Conservation (phyloP, 2,888 invertebrate genomes). For the Idaea dimidiata region DNA sequence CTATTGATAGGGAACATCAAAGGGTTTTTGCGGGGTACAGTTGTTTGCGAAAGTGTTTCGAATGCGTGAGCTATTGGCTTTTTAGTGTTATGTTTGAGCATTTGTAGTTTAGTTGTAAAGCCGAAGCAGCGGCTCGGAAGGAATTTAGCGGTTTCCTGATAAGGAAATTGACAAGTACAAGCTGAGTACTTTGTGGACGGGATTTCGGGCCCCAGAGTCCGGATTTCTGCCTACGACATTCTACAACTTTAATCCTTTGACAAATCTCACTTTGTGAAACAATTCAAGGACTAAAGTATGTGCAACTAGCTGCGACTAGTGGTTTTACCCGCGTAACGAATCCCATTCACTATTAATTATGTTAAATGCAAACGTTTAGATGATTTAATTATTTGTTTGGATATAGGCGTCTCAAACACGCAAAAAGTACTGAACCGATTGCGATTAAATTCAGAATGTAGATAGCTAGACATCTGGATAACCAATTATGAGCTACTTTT, state of each 20-base stretch:
- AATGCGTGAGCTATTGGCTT: constrained; percentile 3
- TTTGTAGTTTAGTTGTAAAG: background rate
- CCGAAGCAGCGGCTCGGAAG: background rate
- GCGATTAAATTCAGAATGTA: too few relatives aligned
- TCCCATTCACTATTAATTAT: too few relatives aligned
- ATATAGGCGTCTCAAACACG: too few relatives aligned
- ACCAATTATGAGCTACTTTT: too few relatives aligned
- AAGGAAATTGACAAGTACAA: background rate
- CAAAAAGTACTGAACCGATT: too few relatives aligned
- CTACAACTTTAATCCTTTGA: background rate
- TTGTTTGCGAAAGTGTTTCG: constrained; percentile 20
- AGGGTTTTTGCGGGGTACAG: constrained; percentile 21
- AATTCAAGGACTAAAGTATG: background rate
- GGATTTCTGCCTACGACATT: background rate
- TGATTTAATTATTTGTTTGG: too few relatives aligned
- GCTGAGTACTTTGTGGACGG: background rate
- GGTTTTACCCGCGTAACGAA: too few relatives aligned
- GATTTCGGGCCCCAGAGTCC: background rate
- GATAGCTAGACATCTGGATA: too few relatives aligned
- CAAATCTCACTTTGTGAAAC: background rate
- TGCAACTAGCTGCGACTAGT: background rate
- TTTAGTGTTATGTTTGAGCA: background rate
- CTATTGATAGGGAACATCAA: constrained; percentile 23
- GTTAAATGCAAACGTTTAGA: too few relatives aligned
- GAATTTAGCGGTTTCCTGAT: background rate